Conservation (phyloP, 1,140 invertebrate genomes). For the Lasioglossum albipes region DNA sequence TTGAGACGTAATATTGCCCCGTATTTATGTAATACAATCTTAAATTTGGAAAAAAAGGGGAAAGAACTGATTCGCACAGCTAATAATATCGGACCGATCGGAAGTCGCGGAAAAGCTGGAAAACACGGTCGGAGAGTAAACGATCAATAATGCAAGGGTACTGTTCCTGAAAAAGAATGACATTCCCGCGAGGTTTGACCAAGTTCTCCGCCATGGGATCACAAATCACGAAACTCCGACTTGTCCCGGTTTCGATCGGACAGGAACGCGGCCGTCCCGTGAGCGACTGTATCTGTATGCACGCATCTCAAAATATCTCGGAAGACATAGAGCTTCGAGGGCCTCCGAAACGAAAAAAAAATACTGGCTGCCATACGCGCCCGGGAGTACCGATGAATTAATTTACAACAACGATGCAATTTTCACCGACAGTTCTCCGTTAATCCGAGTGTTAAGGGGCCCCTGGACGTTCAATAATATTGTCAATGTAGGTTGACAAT, state of each 20-base stretch:
- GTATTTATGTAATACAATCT: too few relatives aligned
- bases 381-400: not conserved
- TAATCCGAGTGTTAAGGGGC: too few relatives aligned
- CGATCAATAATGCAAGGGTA: not conserved
- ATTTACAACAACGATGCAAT: not conserved
- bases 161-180: not conserved
- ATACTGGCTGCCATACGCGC: not conserved
- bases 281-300: not conserved
- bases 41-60: too few relatives aligned
- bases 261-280: slow-evolving; percentile 1
- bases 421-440: too few relatives aligned
- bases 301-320: slow-evolving; percentile 34
- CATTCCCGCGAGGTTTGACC: not conserved
- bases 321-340: not conserved
- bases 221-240: not conserved
- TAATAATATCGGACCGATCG: too few relatives aligned
- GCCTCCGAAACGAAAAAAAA: not conserved
- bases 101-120: not conserved
- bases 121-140: not conserved
- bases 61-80: too few relatives aligned
- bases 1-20: too few relatives aligned
- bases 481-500: too few relatives aligned
- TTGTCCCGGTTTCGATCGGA: slow-evolving; percentile 17
- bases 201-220: not conserved
- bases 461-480: too few relatives aligned